Evolutionary conservation across 2,797 vertebrate species (phyloP).

Genomic region (Botia almorhae): DNA sequence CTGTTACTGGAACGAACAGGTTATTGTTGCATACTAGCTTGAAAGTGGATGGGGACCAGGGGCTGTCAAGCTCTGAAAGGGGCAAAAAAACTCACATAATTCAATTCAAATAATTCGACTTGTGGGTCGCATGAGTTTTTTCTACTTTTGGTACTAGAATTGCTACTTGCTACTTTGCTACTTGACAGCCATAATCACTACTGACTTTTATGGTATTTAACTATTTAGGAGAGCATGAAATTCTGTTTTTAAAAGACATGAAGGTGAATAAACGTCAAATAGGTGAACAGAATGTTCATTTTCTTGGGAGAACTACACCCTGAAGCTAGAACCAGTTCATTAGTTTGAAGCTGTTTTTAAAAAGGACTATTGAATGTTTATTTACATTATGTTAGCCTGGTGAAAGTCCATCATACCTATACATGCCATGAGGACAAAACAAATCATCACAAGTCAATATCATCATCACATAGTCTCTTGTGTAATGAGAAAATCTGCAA

Average conservation of each 20-base stretch:
- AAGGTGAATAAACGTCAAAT: not conserved
- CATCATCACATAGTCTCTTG: not conserved
- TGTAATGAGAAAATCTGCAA: not conserved
- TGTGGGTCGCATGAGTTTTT: too few species aligned
- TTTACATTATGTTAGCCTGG: not conserved
- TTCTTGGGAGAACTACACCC: not conserved
- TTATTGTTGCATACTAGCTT: not conserved
- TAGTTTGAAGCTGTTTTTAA: not conserved
- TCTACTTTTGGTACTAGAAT: too few species aligned
- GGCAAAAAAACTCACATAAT: not conserved
- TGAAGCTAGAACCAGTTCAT: not conserved
- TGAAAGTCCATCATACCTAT: conserved; percentile 74
- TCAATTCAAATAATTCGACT: too few species aligned
- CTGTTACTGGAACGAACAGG: not conserved
- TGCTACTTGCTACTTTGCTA: too few species aligned
- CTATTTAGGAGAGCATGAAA: too few species aligned
- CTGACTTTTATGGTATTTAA: not conserved
- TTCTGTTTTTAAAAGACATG: not conserved
- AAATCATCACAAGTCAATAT: conserved; percentile 68
- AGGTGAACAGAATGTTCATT: not conserved
- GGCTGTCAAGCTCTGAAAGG: not conserved
- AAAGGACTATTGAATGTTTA: not conserved
- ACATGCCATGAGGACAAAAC: conserved; percentile 87
- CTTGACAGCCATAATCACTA: not conserved
- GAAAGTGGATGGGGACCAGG: too few species aligned